Evolutionary conservation across 2,113 vertebrate species (phyloP).

Genomic region (Sylvia atricapilla): DNA sequence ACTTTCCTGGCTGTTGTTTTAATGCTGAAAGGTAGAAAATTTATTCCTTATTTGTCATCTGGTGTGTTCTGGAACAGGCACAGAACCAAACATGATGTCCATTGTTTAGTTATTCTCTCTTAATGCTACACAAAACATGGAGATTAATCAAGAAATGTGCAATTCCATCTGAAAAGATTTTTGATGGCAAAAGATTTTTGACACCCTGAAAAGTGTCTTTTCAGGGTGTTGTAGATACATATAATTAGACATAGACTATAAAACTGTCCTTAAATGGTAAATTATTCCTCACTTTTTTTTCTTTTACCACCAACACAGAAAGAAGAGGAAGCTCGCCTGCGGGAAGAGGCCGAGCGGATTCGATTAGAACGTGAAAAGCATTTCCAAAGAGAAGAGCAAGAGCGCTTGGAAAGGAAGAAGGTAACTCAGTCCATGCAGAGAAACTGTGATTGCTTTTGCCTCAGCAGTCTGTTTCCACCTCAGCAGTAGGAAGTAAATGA

Average conservation of each 20-base stretch:
- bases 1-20: not conserved
- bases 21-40: not conserved
- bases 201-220: not conserved
- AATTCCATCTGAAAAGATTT: not conserved
- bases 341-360: slow-evolving; percentile 84
- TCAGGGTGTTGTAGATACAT: not conserved
- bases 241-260: not conserved
- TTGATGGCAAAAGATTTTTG: not conserved
- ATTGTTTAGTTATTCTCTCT: not conserved
- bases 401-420: slow-evolving; percentile 96
- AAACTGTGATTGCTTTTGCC: not conserved
- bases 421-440: slow-evolving; percentile 59
- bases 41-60: not conserved
- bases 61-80: not conserved
- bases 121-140: not conserved
- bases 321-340: slow-evolving; percentile 87
- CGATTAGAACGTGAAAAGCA: slow-evolving; percentile 89
- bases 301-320: slow-evolving; percentile 63
- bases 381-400: slow-evolving; percentile 94
- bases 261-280: not conserved
- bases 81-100: not conserved
- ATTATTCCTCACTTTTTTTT: not conserved
- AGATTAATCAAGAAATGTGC: not conserved
- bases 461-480: not conserved
- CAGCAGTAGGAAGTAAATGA: not conserved